Percentiles rank a stretch among this genome's conserved stretches.
phyloP scores from a whole-genome alignment of 2,888 invertebrate genomes.

The Macrosiphum euphorbiae region DNA sequence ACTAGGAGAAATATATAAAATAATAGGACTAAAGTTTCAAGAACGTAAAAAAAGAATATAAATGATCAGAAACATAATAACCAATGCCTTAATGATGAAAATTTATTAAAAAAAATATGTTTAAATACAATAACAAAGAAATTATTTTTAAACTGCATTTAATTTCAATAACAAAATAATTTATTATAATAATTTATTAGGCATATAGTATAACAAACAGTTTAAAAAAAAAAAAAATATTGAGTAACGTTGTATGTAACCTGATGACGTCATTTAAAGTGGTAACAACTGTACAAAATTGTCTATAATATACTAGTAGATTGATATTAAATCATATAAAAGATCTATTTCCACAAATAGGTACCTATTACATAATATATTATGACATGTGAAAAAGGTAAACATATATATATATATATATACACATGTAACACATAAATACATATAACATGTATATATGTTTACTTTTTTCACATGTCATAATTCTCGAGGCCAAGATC shows the following conservation, averaged over 20 bases:
- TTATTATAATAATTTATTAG: background rate
- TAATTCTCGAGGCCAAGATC: background rate
- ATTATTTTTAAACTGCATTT: background rate
- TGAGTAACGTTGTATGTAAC: background rate
- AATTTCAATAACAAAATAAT: background rate
- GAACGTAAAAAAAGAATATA: background rate
- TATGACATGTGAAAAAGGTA: too few relatives aligned
- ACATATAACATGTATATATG: too few relatives aligned
- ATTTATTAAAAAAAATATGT: background rate
- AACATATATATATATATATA: too few relatives aligned
- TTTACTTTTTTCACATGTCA: background rate
- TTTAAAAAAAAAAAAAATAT: background rate
- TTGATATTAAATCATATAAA: background rate
- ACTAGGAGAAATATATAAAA: background rate
- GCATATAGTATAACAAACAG: background rate
- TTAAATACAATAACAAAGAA: background rate
- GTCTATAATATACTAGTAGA: too few relatives aligned
- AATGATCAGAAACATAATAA: background rate
- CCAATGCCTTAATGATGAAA: background rate
- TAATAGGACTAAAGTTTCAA: background rate
- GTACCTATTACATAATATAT: background rate
- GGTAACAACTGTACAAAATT: background rate
- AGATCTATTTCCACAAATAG: background rate
- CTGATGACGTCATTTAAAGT: background rate
- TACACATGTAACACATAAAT: too few relatives aligned